Evolutionary conservation across 2,797 vertebrate genomes (phyloP).

Genomic region (Amazona ochrocephala): DNA sequence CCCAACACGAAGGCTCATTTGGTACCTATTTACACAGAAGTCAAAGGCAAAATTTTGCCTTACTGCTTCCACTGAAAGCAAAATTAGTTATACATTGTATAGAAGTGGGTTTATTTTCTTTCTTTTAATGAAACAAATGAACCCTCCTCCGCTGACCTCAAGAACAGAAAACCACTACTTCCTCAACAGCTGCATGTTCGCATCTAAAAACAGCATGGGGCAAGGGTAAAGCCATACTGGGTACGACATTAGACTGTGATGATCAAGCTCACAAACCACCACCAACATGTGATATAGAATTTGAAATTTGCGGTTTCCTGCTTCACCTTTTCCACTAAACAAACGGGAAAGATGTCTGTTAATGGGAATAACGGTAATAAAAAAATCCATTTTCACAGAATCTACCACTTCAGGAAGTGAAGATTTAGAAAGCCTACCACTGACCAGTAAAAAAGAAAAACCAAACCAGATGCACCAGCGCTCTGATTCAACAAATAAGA

Average conservation of each 20-base stretch:
- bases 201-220: not conserved
- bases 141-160: not conserved
- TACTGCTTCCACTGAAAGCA: not conserved
- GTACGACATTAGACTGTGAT: not conserved
- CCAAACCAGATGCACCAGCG: not conserved
- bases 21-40: not conserved
- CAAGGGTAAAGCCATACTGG: not conserved
- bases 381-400: not conserved
- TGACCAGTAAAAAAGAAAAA: not conserved
- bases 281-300: not conserved
- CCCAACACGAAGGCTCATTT: not conserved
- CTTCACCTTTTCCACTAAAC: not conserved
- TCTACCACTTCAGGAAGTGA: not conserved
- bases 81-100: not conserved
- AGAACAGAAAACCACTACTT: constrained; percentile 33
- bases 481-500: not conserved
- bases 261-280: not conserved
- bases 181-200: not conserved
- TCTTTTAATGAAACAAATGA: not conserved
- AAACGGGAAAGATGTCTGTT: not conserved
- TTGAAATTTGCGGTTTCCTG: constrained; percentile 31
- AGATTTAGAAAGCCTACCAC: not conserved
- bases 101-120: not conserved
- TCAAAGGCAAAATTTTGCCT: not conserved
- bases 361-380: not conserved